Conservation (phyloP, 2,113 vertebrate genomes). For the Crotalus tigris region DNA sequence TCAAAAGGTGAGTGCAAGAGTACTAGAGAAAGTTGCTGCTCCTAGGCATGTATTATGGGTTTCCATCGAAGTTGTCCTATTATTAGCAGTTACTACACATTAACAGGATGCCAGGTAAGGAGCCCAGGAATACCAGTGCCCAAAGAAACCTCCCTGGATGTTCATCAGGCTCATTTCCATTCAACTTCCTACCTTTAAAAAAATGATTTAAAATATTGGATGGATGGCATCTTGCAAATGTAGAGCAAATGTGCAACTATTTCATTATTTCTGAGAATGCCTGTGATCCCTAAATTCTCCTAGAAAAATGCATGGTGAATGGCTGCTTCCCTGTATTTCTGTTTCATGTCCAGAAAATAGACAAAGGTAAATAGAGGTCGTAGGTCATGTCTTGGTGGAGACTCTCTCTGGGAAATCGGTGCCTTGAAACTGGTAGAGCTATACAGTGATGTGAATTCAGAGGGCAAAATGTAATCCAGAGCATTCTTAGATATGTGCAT, state of each 20-base stretch:
- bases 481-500: not conserved
- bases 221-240: not conserved
- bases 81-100: not conserved
- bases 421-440: not conserved
- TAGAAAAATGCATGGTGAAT: not conserved
- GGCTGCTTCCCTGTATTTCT: not conserved
- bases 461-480: not conserved
- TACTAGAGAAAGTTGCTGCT: not conserved
- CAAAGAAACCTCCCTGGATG: not conserved
- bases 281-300: not conserved
- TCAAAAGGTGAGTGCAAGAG: constrained; percentile 85
- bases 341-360: not conserved
- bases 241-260: not conserved
- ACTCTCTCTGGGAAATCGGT: not conserved
- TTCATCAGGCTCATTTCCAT: not conserved
- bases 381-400: not conserved
- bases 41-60: not conserved
- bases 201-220: not conserved
- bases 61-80: no score
- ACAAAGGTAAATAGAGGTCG: not conserved
- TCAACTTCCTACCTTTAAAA: not conserved
- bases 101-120: not conserved
- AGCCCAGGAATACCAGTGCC: not conserved
- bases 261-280: not conserved
- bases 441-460: not conserved